Percentiles rank a stretch among this genome's conserved stretches.
phyloP scores from a whole-genome alignment of 2,113 vertebrate genomes.

The Jacana jacana region DNA sequence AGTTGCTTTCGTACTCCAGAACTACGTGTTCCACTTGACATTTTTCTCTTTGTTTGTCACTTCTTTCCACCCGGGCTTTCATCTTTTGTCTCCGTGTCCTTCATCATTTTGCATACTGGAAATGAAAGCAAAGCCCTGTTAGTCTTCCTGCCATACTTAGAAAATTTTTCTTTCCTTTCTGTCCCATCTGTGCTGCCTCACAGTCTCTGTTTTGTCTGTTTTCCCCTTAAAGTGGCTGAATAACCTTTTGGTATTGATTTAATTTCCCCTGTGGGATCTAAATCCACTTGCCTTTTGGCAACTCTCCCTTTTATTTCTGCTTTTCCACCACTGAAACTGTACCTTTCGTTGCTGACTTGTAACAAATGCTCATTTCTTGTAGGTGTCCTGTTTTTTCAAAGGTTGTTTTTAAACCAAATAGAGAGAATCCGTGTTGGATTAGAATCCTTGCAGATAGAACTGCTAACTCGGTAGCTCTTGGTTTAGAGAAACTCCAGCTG shows the following conservation, averaged over 20 bases:
- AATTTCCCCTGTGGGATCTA: not conserved
- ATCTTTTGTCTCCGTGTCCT: not conserved
- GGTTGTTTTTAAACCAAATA: not conserved
- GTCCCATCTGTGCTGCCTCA: not conserved
- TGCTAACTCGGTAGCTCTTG: not conserved
- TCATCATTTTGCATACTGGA: not conserved
- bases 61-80: not conserved
- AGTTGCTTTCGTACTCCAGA: not conserved
- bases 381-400: not conserved
- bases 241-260: slow-evolving; percentile 8
- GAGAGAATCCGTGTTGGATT: not conserved
- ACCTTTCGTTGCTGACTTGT: not conserved
- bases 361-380: not conserved
- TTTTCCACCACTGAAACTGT: not conserved
- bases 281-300: slow-evolving; percentile 27
- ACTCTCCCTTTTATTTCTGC: not conserved
- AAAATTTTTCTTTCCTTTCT: not conserved
- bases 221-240: not conserved
- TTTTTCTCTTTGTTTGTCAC: not conserved
- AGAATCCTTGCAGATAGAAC: too few species aligned
- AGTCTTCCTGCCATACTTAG: not conserved
- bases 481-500: not conserved
- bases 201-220: not conserved
- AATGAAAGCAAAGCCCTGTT: not conserved
- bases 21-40: not conserved